Percentiles rank a stretch among this genome's conserved stretches.
phyloP scores from a whole-genome alignment of 2,113 vertebrate genomes.

The Jaculus jaculus region DNA sequence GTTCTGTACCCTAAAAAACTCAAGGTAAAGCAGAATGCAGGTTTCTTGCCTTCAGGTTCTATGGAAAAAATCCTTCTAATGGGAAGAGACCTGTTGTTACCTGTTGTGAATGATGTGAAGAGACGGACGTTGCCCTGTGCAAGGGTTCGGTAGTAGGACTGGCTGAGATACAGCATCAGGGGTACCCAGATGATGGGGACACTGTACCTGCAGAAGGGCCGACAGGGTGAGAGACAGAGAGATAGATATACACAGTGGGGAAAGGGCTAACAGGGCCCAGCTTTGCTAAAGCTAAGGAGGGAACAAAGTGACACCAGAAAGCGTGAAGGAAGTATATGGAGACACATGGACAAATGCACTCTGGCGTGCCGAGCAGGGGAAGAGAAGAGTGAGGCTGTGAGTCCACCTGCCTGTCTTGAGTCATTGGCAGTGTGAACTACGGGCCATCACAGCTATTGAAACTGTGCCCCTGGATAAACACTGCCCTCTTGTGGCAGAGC shows the following conservation, averaged over 20 bases:
- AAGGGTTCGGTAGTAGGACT: constrained; percentile 90
- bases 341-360: background rate
- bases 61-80: too few relatives aligned
- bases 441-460: background rate
- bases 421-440: background rate
- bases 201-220: constrained; percentile 87
- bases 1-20: background rate
- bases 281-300: background rate
- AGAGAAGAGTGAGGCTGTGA: background rate
- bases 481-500: constrained; percentile 41
- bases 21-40: background rate
- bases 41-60: background rate
- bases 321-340: background rate
- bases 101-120: constrained; percentile 87
- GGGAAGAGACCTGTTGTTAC: constrained; percentile 66
- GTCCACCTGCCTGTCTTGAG: background rate
- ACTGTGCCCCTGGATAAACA: background rate
- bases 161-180: constrained; percentile 91
- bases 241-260: rapidly evolving
- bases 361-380: too few relatives aligned
- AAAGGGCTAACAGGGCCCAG: background rate
- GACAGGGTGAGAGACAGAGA: background rate
- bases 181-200: constrained; percentile 94
- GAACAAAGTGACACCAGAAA: background rate
- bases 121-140: constrained; percentile 89